Evolutionary conservation across 2,113 vertebrate species (phyloP).

Genomic region (Xiphorhynchus elegans): DNA sequence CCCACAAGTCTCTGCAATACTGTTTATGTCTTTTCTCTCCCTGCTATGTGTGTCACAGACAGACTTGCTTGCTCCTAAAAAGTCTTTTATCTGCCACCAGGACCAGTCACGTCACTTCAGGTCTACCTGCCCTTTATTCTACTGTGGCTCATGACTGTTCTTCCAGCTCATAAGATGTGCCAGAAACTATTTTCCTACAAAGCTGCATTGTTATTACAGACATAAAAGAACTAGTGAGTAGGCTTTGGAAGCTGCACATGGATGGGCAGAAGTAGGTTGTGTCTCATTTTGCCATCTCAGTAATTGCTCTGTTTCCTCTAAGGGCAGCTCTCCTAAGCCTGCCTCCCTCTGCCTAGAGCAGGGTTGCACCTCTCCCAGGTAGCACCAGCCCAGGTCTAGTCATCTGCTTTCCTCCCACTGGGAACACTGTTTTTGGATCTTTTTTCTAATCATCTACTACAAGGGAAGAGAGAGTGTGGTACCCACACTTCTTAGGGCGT

Average conservation of each 20-base stretch:
- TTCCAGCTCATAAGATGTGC: not conserved
- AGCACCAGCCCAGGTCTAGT: not conserved
- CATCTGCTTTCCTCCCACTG: not conserved
- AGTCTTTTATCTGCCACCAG: slow-evolving; percentile 21
- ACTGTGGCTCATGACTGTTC: not conserved
- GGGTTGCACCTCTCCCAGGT: not conserved
- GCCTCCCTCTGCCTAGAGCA: not conserved
- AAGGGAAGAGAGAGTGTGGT: not conserved
- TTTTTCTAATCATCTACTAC: not conserved
- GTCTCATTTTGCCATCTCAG: not conserved
- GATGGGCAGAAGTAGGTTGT: not conserved
- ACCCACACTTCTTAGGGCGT: not conserved
- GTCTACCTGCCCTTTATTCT: not conserved
- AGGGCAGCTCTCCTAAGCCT: not conserved
- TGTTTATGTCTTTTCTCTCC: not conserved
- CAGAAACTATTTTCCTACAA: not conserved
- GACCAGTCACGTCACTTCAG: not conserved
- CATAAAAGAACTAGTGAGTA: not conserved
- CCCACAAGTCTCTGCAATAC: not conserved
- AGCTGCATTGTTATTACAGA: not conserved
- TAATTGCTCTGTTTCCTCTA: not conserved
- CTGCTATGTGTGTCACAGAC: slow-evolving; percentile 24
- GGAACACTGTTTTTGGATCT: accelerated
- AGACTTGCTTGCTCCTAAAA: slow-evolving; percentile 8
- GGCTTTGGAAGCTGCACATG: not conserved